These are phyloP conservation scores for Bettongia penicillata DNA, from an alignment of 2,113 vertebrate genomes.

Conservation along the genomic window DNA sequence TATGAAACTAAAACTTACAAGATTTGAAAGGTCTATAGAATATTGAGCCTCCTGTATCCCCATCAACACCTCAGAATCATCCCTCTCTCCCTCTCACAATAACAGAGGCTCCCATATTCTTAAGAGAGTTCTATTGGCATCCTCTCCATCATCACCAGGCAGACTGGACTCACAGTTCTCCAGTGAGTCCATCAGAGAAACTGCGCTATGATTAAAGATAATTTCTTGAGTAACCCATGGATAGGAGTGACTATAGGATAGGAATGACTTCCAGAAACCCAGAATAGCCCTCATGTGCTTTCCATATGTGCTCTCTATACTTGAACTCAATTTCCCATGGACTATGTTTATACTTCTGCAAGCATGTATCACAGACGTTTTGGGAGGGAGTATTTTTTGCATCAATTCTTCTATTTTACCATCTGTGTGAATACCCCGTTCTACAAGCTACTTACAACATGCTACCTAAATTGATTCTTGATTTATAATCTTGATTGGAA, in stretches of 20 bases:
- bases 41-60: not conserved
- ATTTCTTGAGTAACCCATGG: not conserved
- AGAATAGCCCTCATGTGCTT: not conserved
- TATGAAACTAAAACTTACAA: not conserved
- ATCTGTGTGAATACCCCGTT: not conserved
- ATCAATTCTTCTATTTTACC: not conserved
- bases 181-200: not conserved
- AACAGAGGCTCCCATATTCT: not conserved
- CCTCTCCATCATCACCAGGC: not conserved
- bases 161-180: not conserved
- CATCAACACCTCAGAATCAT: not conserved
- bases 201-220: not conserved
- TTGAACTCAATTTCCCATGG: not conserved
- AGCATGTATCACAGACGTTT: not conserved
- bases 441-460: not conserved
- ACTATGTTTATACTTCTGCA: not conserved
- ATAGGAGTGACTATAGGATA: not conserved
- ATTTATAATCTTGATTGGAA: not conserved
- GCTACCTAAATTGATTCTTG: not conserved
- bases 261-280: not conserved
- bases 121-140: not conserved
- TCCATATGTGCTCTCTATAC: not conserved
- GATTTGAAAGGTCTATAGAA: not conserved
- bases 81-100: not conserved
- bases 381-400: not conserved